Conservation (phyloP, 2,113 vertebrate genomes). For the human region GRCh38 chr4:40394501-40395000, state of each 20-base stretch:
- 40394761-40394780: not conserved
- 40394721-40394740: not conserved
- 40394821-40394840: not conserved
- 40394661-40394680: not conserved
- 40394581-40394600: conserved; percentile 15
- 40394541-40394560: not conserved
- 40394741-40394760: not conserved
- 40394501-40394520: conserved; percentile 20
- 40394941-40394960: too few relatives aligned
- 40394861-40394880: too few relatives aligned
- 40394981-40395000: too few relatives aligned
- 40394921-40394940: too few relatives aligned
- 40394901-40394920: too few relatives aligned
- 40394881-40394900: too few relatives aligned
- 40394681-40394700: not conserved
- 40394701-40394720: not conserved
- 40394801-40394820: not conserved
- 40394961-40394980: too few relatives aligned
- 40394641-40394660: conserved; percentile 58
- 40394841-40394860: not conserved
- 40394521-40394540: not conserved
- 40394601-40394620: not conserved
- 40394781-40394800: rapidly evolving
- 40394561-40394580: not conserved
- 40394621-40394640: conserved; percentile 29